phyloP scores from a whole-genome alignment of 2,113 vertebrate genomes.

The Oriolus oriolus region DNA sequence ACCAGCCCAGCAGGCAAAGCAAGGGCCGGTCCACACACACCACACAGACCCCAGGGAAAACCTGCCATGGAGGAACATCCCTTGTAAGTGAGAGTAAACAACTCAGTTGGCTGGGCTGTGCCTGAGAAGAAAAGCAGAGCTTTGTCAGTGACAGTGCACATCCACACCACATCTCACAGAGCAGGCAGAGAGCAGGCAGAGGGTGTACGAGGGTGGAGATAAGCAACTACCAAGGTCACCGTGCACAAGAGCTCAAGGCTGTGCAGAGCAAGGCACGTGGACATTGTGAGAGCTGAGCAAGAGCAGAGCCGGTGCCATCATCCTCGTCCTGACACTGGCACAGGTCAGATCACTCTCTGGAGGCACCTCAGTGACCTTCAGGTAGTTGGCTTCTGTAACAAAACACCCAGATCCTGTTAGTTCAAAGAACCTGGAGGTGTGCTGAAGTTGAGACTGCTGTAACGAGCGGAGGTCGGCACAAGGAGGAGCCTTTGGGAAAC shows the following conservation, averaged over 20 bases:
- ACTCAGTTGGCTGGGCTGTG: neutral
- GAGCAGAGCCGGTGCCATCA: neutral
- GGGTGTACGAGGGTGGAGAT: rapidly evolving
- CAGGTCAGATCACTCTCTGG: neutral
- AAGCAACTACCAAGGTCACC: neutral
- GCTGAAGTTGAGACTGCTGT: neutral
- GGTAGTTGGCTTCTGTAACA: neutral
- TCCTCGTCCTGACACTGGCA: neutral
- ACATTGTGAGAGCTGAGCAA: neutral
- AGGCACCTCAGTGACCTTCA: neutral
- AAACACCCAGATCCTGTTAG: neutral
- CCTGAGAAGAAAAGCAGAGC: neutral
- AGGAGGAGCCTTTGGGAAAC: neutral
- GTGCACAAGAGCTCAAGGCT: neutral
- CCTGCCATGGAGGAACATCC: rapidly evolving
- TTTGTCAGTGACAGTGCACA: neutral
- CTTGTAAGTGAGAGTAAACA: neutral
- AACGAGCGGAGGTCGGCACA: neutral
- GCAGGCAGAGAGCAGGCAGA: neutral
- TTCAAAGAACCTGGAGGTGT: neutral
- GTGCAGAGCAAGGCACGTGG: neutral
- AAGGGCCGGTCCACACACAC: neutral
- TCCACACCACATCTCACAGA: neutral
- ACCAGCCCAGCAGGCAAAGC: neutral
- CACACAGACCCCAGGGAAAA: neutral